A percentile compares a stretch with the other conserved stretches of the same genome.
These are phyloP conservation scores for Apocheima hispidaria DNA, from an alignment of 2,888 invertebrate genomes.

Conservation along the genomic window DNA sequence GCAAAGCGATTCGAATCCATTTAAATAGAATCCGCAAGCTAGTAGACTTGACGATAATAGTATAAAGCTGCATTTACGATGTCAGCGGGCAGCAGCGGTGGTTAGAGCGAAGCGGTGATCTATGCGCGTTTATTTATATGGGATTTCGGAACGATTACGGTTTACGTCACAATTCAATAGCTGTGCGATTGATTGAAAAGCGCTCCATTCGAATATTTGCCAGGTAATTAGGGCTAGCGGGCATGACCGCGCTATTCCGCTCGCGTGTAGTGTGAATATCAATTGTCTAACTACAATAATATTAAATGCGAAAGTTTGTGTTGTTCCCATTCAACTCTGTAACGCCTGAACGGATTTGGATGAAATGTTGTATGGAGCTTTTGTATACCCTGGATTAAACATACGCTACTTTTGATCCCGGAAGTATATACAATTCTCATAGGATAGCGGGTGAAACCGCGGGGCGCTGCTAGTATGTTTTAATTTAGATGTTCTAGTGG, in stretches of 20 bases:
- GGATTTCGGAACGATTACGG: neutral
- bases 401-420: too few relatives aligned
- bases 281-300: too few relatives aligned
- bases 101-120: neutral
- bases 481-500: neutral
- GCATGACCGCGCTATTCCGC: neutral
- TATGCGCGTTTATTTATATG: neutral
- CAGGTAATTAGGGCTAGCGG: neutral
- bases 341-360: too few relatives aligned
- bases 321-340: too few relatives aligned
- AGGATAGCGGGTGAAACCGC: too few relatives aligned
- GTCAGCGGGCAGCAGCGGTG: neutral
- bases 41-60: neutral
- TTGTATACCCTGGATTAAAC: too few relatives aligned
- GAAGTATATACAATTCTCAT: too few relatives aligned
- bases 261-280: too few relatives aligned
- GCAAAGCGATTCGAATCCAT: neutral
- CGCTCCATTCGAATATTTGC: neutral
- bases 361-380: too few relatives aligned
- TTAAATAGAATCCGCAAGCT: neutral
- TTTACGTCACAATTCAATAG: neutral
- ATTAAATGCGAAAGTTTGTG: too few relatives aligned
- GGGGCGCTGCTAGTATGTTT: too few relatives aligned
- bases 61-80: neutral
- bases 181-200: neutral